Evolutionary conservation across 2,888 invertebrate species (phyloP).

Genomic region (Brachypalpus laphriformis): DNA sequence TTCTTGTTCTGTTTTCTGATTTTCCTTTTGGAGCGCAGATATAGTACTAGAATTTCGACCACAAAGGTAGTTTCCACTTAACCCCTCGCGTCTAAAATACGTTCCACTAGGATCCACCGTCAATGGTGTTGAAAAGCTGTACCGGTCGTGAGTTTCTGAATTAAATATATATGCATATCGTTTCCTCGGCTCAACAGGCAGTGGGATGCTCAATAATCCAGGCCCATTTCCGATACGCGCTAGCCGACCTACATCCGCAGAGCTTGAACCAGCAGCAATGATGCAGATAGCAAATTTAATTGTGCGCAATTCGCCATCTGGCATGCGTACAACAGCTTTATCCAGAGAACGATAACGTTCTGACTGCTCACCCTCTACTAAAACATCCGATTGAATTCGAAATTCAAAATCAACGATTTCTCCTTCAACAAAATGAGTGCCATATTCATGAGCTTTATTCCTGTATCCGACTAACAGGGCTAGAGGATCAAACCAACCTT

Average conservation of each 20-base stretch:
- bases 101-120: slow-evolving; percentile 91
- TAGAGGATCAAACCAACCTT: slow-evolving; percentile 98
- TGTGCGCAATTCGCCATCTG: slow-evolving; percentile 85
- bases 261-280: slow-evolving; percentile 92
- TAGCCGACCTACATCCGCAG: slow-evolving; percentile 88
- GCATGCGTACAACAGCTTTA: slow-evolving; percentile 85
- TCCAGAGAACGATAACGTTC: slow-evolving; percentile 82
- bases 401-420: slow-evolving; percentile 90
- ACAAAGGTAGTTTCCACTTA: slow-evolving; percentile 91
- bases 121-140: slow-evolving; percentile 91
- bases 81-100: slow-evolving; percentile 92
- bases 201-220: slow-evolving; percentile 87
- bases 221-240: slow-evolving; percentile 90
- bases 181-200: slow-evolving; percentile 95
- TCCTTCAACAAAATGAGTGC: slow-evolving; percentile 89
- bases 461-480: slow-evolving; percentile 89
- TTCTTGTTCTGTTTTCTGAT: slow-evolving; percentile 88
- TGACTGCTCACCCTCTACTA: slow-evolving; percentile 84
- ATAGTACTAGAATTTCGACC: slow-evolving; percentile 88
- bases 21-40: slow-evolving; percentile 86
- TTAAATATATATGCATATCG: slow-evolving; percentile 90
- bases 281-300: slow-evolving; percentile 90
- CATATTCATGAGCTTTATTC: slow-evolving; percentile 89
- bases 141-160: slow-evolving; percentile 86
- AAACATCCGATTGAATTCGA: slow-evolving; percentile 83